A percentile compares a stretch with the other conserved stretches of the same genome.
These are phyloP conservation scores for Ecdyonurus torrentis DNA, from an alignment of 2,888 invertebrate species.

Conservation along the genomic window DNA sequence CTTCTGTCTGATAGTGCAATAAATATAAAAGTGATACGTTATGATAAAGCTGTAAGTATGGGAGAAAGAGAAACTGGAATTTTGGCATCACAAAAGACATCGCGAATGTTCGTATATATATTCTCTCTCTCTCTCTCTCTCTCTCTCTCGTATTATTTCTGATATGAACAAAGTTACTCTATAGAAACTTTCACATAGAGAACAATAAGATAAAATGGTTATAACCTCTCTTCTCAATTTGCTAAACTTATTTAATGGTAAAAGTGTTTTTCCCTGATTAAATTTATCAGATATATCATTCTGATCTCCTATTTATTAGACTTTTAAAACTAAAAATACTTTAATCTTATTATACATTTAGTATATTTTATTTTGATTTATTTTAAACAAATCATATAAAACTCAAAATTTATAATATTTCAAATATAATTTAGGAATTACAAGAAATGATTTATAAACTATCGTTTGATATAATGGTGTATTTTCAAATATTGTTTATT, in stretches of 20 bases:
- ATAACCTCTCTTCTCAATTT: background rate
- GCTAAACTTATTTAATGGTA: background rate
- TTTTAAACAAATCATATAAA: background rate
- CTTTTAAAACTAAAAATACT: no score
- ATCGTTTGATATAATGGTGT: no score
- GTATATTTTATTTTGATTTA: background rate
- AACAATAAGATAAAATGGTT: background rate
- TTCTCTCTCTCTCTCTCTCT: no score
- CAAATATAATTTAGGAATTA: background rate
- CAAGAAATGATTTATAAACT: background rate
- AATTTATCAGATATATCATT: no score
- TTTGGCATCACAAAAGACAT: background rate
- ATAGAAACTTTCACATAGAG: background rate
- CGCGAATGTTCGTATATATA: no score
- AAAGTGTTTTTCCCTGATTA: background rate
- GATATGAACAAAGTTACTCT: background rate
- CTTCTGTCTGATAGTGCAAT: no score
- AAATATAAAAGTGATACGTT: no score
- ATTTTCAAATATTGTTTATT: no score
- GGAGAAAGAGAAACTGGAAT: no score
- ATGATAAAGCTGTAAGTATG: no score
- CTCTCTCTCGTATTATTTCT: background rate
- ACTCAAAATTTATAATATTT: background rate
- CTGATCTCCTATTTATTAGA: no score
- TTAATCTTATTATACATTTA: background rate